Evolutionary conservation across 2,888 invertebrate genomes (phyloP).

Genomic region (Clitarchus hookeri): DNA sequence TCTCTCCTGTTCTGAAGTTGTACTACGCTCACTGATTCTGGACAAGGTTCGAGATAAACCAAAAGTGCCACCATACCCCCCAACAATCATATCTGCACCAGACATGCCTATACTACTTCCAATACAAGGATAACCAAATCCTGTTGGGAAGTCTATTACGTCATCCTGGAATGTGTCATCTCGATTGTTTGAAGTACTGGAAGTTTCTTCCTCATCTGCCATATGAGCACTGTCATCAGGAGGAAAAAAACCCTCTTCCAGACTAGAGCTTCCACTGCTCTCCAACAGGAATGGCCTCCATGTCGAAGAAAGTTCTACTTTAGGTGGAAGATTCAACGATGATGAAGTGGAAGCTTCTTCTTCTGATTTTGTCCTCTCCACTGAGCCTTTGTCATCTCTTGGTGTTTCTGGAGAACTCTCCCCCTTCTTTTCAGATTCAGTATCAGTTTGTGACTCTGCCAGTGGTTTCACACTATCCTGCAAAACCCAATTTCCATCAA

Average conservation of each 20-base stretch:
- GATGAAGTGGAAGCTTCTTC: slow-evolving; percentile 47
- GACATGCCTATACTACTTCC: slow-evolving; percentile 52
- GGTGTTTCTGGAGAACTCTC: slow-evolving; percentile 33
- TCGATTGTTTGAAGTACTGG: slow-evolving; percentile 55
- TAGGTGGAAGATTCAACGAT: slow-evolving; percentile 50
- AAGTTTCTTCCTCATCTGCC: slow-evolving; percentile 62
- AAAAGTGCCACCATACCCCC: slow-evolving; percentile 66
- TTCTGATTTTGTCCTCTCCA: slow-evolving; percentile 38
- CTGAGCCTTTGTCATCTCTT: slow-evolving; percentile 28
- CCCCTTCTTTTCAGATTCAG: slow-evolving; percentile 21
- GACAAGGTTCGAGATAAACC: slow-evolving; percentile 77
- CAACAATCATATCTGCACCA: slow-evolving; percentile 65
- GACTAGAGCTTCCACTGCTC: slow-evolving; percentile 83
- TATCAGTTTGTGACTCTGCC: neutral
- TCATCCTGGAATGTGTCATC: slow-evolving; percentile 70
- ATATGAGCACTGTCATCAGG: slow-evolving; percentile 62
- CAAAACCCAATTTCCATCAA: slow-evolving; percentile 49
- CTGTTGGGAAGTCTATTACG: slow-evolving; percentile 73
- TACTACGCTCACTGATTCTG: slow-evolving; percentile 85
- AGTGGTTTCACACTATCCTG: neutral
- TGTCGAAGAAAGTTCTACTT: slow-evolving; percentile 74
- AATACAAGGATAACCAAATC: slow-evolving; percentile 71
- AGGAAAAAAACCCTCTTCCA: slow-evolving; percentile 82
- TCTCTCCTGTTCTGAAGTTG: slow-evolving; percentile 82
- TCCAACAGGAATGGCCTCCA: slow-evolving; percentile 84